Conservation (phyloP, 2,888 invertebrate species). For the Iphiclides podalirius region DNA sequence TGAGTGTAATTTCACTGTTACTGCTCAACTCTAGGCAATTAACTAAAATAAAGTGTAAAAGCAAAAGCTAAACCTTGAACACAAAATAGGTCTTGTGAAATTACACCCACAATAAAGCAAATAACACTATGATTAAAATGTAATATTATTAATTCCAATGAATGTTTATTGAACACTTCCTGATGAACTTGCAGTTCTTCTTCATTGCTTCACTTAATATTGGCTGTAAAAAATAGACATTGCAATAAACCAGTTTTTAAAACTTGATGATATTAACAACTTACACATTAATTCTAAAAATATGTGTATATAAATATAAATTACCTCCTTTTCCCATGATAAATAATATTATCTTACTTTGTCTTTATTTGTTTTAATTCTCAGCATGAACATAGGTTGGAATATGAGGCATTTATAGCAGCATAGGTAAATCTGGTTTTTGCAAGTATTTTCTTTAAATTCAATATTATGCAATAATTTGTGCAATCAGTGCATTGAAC, state of each 20-base stretch:
- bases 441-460: too few relatives aligned
- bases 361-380: too few relatives aligned
- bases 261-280: too few relatives aligned
- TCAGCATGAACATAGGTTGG: too few relatives aligned
- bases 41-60: background rate
- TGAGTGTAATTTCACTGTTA: constrained; percentile 14
- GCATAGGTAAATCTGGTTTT: too few relatives aligned
- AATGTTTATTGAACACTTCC: background rate
- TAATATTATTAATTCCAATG: background rate
- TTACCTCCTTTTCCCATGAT: too few relatives aligned
- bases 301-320: too few relatives aligned
- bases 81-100: constrained; percentile 9
- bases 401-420: too few relatives aligned
- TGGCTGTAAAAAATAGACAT: background rate
- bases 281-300: too few relatives aligned
- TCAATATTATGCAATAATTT: too few relatives aligned
- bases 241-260: background rate
- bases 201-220: background rate
- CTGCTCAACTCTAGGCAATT: background rate
- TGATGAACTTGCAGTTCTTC: background rate
- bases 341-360: too few relatives aligned
- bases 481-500: too few relatives aligned
- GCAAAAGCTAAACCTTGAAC: constrained; percentile 6
- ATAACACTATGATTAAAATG: background rate
- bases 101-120: constrained; percentile 22